Evolutionary conservation across 2,888 invertebrate genomes (phyloP).

Genomic region (Eupithecia subfuscata): DNA sequence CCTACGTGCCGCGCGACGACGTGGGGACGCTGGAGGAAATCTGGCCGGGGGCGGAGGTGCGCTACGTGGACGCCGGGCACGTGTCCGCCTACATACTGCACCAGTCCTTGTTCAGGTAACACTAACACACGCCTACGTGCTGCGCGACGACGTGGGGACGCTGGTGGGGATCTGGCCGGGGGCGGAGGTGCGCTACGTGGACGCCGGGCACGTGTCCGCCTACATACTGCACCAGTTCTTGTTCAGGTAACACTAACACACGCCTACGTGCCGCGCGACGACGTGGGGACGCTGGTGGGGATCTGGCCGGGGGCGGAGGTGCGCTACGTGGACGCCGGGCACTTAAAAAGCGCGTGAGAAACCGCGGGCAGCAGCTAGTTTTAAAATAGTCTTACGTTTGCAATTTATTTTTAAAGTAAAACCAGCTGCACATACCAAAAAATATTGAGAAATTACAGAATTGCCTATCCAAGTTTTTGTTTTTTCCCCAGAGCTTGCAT

Average conservation of each 20-base stretch:
- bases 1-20: slow-evolving; percentile 94
- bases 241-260: slow-evolving; percentile 96
- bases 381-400: no score
- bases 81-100: slow-evolving; percentile 94
- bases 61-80: slow-evolving; percentile 95
- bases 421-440: neutral
- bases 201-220: slow-evolving; percentile 95
- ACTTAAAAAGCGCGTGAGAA: slow-evolving; percentile 65
- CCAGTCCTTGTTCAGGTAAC: slow-evolving; percentile 93
- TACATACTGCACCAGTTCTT: slow-evolving; percentile 93
- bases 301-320: slow-evolving; percentile 97
- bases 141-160: slow-evolving; percentile 91
- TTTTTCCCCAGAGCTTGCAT: slow-evolving; percentile 86
- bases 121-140: slow-evolving; percentile 97
- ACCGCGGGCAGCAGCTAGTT: no score
- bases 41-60: slow-evolving; percentile 96
- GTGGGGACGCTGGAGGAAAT: slow-evolving; percentile 92
- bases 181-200: slow-evolving; percentile 92
- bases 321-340: slow-evolving; percentile 94
- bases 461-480: neutral
- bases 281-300: slow-evolving; percentile 91
- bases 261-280: slow-evolving; percentile 95
- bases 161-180: slow-evolving; percentile 97
- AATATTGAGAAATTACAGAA: no score
- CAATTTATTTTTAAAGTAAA: no score